These are phyloP conservation scores for Monarcha castaneiventris DNA, from an alignment of 2,113 vertebrate genomes.

Conservation along the genomic window DNA sequence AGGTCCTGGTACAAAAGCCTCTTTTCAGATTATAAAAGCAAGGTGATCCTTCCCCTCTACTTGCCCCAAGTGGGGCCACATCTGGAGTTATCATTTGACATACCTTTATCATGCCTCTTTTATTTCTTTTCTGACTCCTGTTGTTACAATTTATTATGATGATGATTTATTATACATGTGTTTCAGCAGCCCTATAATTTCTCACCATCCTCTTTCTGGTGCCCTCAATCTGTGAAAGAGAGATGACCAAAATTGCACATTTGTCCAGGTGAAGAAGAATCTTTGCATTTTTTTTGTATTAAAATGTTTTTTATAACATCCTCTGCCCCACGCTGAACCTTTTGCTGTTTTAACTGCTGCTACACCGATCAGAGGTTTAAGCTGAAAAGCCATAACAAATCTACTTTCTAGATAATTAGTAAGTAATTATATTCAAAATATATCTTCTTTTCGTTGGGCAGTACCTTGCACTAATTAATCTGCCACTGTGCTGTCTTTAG, in stretches of 20 bases:
- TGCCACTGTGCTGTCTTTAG: not conserved
- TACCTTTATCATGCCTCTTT: not conserved
- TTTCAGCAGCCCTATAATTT: not conserved
- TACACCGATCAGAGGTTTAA: not conserved
- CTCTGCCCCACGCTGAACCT: not conserved
- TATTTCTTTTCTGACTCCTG: not conserved
- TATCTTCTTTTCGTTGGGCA: not conserved
- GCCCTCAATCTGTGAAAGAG: not conserved
- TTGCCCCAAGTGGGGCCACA: accelerated
- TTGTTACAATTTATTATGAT: not conserved
- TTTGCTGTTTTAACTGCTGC: not conserved
- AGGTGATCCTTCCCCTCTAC: not conserved
- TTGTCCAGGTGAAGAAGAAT: not conserved
- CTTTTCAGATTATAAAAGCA: not conserved
- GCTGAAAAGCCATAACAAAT: not conserved
- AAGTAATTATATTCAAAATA: not conserved
- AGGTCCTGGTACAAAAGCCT: not conserved
- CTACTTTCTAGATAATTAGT: not conserved
- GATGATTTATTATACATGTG: not conserved
- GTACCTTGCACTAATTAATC: not conserved
- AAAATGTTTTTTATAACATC: not conserved
- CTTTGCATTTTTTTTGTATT: not conserved
- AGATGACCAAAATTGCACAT: not conserved
- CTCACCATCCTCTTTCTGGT: not conserved
- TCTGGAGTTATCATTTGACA: not conserved